A percentile compares a stretch with the other conserved stretches of the same genome.
These are phyloP conservation scores for Schizothorax lantsangensis DNA, from an alignment of 2,797 vertebrate species.

Conservation along the genomic window DNA sequence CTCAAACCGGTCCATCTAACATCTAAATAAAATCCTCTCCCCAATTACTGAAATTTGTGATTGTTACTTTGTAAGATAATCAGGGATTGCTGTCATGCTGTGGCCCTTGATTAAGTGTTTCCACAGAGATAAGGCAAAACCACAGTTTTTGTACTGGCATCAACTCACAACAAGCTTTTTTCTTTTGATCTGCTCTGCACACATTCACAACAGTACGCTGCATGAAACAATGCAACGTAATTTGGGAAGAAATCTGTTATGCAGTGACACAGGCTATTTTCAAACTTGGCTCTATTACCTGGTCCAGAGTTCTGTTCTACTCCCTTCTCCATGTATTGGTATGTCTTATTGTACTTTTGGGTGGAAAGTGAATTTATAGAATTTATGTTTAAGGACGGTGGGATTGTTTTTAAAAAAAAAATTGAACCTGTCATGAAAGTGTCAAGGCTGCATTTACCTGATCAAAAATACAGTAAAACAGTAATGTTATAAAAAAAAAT, in stretches of 20 bases:
- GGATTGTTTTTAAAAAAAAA: neutral
- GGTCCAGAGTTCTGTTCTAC: neutral
- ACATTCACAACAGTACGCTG: constrained; percentile 6
- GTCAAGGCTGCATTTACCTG: neutral
- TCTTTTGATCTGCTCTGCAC: constrained; percentile 29
- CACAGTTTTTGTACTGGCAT: constrained; percentile 2
- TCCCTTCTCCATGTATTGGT: neutral
- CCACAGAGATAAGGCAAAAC: constrained; percentile 41
- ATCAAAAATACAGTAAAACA: too few relatives aligned
- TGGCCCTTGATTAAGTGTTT: constrained; percentile 47
- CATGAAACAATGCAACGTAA: constrained; percentile 21
- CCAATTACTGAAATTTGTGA: constrained; percentile 24
- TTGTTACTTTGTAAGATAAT: constrained; percentile 27
- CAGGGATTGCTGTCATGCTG: constrained; percentile 34
- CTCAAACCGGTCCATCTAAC: constrained; percentile 13
- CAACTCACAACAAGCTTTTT: constrained; percentile 1
- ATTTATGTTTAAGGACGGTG: neutral
- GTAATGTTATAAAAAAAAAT: too few relatives aligned
- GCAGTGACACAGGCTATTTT: neutral
- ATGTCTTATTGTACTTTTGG: neutral
- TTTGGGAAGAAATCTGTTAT: constrained; percentile 3
- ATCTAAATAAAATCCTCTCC: constrained; percentile 39
- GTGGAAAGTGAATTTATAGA: neutral
- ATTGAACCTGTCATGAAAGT: too few relatives aligned
- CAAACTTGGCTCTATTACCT: neutral